Evolutionary conservation across 2,797 vertebrate genomes (phyloP), one percentile per base, ranked within the genome.

Genomic region (Taeniopygia guttata): DNA sequence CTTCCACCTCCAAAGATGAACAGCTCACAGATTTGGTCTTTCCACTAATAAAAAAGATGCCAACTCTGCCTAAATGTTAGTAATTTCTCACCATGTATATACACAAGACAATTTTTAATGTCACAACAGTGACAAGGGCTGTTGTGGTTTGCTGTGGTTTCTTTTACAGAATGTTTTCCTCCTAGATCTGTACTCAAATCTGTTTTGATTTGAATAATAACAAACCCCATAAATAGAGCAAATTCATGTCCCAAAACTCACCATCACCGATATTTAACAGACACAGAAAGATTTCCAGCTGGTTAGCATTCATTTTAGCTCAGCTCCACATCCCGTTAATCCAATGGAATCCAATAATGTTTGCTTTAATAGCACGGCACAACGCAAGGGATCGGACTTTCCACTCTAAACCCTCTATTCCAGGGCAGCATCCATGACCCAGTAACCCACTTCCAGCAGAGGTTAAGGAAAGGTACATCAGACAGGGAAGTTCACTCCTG

Each of bases 391-490:
- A 87, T 80, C 3, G 0, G 14, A 20, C 34, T 87, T 80, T 27
- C 51, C 25, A 13, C 73, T 54, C 78, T 75, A 87, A 91, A 92
- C 73, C 73, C 64, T 17, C 11, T 45, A 13, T 32, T 87, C 74
- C 70, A 43, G 89, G 87, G 82, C 85, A 74, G 75, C 73, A 77
- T 40, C 68, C 66, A 10, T 25, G 93, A 96, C 95, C 95, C 89
- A 89, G 78, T 96, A 93, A 96, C 95, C 96, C 94, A 96, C 48
- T 96, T 94, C 46, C 4, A 69, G 42, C 55, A 74, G 89, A 62
- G 75, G 89, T 87, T 91, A 93, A 52, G 69, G 80, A 63, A 74
- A 95, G 80, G 77, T 49, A 21, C 46, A 20, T 10, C 48, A 46
- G 16, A 56, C 29, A 34, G 15, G 17, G n/a, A 49, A 85, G 21